phyloP scores from a whole-genome alignment of 2,113 vertebrate genomes.

The Rhombomys opimus region DNA sequence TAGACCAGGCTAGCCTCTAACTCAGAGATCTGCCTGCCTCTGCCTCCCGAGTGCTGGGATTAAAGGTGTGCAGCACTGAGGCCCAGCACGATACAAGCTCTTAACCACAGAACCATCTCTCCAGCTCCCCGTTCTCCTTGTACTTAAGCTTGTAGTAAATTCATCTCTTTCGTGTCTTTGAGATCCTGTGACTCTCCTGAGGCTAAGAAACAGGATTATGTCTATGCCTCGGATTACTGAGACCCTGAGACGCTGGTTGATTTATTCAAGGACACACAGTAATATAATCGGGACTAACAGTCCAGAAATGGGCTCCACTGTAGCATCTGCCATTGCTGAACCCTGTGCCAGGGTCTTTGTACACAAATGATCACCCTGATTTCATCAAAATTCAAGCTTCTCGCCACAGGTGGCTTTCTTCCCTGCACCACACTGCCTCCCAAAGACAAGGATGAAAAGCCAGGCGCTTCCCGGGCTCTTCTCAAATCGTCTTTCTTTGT shows the following conservation, averaged over 20 bases:
- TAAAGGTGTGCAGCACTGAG: not conserved
- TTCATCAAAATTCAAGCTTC: not conserved
- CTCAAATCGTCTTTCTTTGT: conserved; percentile 49
- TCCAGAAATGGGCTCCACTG: not conserved
- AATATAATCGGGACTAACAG: not conserved
- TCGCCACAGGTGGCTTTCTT: conserved; percentile 39
- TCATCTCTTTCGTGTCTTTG: not conserved
- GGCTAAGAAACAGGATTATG: not conserved
- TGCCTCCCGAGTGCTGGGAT: not conserved
- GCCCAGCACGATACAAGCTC: not conserved
- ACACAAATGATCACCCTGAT: not conserved
- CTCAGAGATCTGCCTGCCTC: not conserved
- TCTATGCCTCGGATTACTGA: not conserved
- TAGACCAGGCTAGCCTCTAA: not conserved
- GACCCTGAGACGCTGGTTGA: not conserved
- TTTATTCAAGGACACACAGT: not conserved
- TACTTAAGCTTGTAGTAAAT: conserved; percentile 18
- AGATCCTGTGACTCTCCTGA: not conserved
- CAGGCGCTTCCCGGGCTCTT: conserved; percentile 33
- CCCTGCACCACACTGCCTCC: conserved; percentile 61
- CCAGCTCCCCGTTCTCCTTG: not conserved
- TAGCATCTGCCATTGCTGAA: not conserved
- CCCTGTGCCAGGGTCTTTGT: not conserved
- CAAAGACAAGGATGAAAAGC: conserved; percentile 68
- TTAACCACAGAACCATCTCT: not conserved